Evolutionary conservation across 2,888 invertebrate genomes (phyloP).

Genomic region (Mystacides longicornis): DNA sequence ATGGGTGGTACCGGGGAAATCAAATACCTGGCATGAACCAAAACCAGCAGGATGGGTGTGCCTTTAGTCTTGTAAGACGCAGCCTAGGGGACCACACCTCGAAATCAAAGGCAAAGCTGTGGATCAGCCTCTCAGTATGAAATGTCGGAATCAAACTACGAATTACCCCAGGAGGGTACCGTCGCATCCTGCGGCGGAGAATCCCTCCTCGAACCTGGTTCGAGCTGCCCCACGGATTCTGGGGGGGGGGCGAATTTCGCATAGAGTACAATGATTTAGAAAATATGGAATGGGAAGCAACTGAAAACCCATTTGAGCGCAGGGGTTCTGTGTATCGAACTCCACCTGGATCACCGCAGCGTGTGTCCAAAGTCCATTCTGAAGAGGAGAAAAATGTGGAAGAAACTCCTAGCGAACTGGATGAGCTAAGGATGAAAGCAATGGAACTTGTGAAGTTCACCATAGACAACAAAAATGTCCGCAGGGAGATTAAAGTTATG

Average conservation of each 20-base stretch:
- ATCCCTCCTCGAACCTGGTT: neutral
- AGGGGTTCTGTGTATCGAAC: neutral
- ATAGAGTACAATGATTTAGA: neutral
- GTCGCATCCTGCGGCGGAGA: neutral
- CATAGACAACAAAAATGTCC: neutral
- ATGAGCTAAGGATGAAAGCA: neutral
- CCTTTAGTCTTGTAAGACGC: neutral
- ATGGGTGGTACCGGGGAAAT: neutral
- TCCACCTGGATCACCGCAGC: neutral
- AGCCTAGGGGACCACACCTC: neutral
- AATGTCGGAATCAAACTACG: neutral
- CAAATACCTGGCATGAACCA: neutral
- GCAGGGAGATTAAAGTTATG: neutral
- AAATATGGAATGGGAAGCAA: neutral
- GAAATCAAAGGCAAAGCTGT: neutral
- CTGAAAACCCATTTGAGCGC: neutral
- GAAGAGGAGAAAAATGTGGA: neutral
- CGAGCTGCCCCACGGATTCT: neutral
- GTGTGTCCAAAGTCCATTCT: neutral
- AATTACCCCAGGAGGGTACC: neutral
- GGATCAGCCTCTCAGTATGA: neutral
- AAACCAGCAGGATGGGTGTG: neutral
- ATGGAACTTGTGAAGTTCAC: neutral
- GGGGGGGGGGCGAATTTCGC: neutral
- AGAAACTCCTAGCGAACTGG: neutral